Percentiles rank a stretch among this genome's conserved stretches.
These are phyloP conservation scores for Podilymbus podiceps DNA, from an alignment of 2,113 vertebrate genomes.

Conservation along the genomic window DNA sequence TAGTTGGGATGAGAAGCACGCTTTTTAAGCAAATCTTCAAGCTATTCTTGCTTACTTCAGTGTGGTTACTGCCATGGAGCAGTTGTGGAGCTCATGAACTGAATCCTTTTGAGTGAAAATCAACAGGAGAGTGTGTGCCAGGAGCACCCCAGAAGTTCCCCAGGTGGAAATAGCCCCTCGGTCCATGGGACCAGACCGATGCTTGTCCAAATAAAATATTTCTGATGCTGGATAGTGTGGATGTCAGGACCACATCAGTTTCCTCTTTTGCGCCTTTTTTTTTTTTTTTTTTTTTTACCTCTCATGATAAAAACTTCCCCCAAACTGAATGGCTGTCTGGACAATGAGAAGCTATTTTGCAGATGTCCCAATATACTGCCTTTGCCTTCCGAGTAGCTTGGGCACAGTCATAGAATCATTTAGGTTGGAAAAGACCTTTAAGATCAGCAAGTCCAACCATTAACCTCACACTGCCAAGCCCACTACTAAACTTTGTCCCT, in stretches of 20 bases:
- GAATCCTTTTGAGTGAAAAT: not conserved
- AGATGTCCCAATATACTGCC: not conserved
- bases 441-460: too few species aligned
- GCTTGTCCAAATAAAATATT: not conserved
- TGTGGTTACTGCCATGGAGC: not conserved
- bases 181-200: accelerated
- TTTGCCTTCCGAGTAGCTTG: not conserved
- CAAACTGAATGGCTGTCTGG: not conserved
- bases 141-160: not conserved
- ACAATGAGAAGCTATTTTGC: not conserved
- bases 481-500: too few species aligned
- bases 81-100: not conserved
- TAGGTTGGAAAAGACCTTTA: too few species aligned
- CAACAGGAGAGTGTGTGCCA: not conserved
- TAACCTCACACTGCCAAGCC: too few species aligned
- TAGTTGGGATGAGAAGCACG: not conserved
- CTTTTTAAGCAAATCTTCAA: not conserved
- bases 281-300: too few species aligned
- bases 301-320: not conserved
- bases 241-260: not conserved
- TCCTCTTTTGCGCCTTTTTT: not conserved
- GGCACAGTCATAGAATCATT: too few species aligned
- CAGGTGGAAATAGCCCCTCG: not conserved
- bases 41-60: not conserved
- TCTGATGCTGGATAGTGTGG: not conserved